Base-by-base conservation (phyloP, 2,797 vertebrate genomes). In the Acanthopagrus latus region DNA sequence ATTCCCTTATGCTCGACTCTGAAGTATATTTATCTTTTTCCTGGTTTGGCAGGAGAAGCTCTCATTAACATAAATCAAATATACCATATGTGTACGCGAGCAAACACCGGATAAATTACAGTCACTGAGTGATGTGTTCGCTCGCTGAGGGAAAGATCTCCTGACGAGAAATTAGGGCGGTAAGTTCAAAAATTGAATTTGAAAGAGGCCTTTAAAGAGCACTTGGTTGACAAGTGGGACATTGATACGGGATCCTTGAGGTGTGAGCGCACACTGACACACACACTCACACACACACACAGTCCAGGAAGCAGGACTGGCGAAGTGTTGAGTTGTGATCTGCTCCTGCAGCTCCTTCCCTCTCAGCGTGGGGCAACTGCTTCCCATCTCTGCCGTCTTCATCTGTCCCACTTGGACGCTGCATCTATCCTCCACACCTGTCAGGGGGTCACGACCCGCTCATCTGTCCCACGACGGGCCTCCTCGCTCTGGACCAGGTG, bases 351-450 rank as follows among this genome's bases (percentile, higher is more conserved):
- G 65, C 68, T 74, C 69, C 66, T 66, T 56, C 64, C 12, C 27
- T 50, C 56, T 46, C 16, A 46, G 52, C 29, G 57, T 33, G 62
- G 62, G 55, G 56, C 71, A 54, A 74, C 67, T 73, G 50, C 64
- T 66, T 82, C 76, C 77, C 64, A 46, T 83, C 67, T 80, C 64
- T 70, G 29, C 50, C 7, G 27, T 90, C 83, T 80, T 85, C 82
- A 85, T 89, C 64, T 77, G 85, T 81, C 80, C 59, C 73, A 58
- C 59, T 1, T 54, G 71, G 75, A 68, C n/a, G 4, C 68, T n/a
- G 38, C 73, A 82, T 82, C 81, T 66, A 77, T 91, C 84, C 84
- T 78, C 87, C 83, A 83, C 93, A 93, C 91, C 88, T 93, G 89
- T 92, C 87, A 71, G 78, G 4, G 4, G 81, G 86, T 84, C 81